Evolutionary conservation across 2,113 vertebrate genomes (phyloP), one percentile per base, ranked within the genome.

Genomic region (Neolamprologus kungweensis): DNA sequence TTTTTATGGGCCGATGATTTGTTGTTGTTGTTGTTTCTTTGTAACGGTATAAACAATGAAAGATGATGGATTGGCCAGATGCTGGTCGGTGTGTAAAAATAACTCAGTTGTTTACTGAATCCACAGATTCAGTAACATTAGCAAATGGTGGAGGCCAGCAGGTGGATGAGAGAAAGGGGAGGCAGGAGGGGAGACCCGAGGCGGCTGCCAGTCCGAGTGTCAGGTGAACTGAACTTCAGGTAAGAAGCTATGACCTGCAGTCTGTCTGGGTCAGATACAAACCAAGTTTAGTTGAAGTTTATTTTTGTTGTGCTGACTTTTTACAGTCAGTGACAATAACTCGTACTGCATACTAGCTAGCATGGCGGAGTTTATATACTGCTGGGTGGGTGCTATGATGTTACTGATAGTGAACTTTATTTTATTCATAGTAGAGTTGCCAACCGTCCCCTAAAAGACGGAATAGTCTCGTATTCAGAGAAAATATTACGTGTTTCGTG

Each of bases 291-390:
- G 21, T 0, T 7, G 53, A 0, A 55, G 11, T 55, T 23, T 55
- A 55, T 23, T 55, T 55, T 54, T 1, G 0, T 23, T 23, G 0
- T 55, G 53, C 21, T 55, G 53, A 55, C 11, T 55, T 55, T 23
- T 55, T 23, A 54, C n/a, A 3, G 5, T 54, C 5, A 6, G n/a
- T 21, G 0, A 21, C 51, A 21, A 21, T 54, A 54, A 11, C 51
- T 54, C 3, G 0, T 54, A 54, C n/a, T 54, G n/a, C 6, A 2
- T 54, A 0, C n/a, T 54, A 54, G 53, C n/a, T 54, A 54, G n/a
- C 53, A 54, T 12, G 10, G 1, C 1, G 1, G n/a, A 12, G 0
- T 54, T 54, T 21, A 0, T 54, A 21, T 21, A 54, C 51, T 0
- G 10, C 51, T 12, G 10, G 10, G n/a, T 7, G 2, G 5, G 5